A percentile compares a stretch with the other conserved stretches of the same genome.
Evolutionary conservation across 2,797 vertebrate species (phyloP).

Genomic region (Pipistrellus pipistrellus): DNA sequence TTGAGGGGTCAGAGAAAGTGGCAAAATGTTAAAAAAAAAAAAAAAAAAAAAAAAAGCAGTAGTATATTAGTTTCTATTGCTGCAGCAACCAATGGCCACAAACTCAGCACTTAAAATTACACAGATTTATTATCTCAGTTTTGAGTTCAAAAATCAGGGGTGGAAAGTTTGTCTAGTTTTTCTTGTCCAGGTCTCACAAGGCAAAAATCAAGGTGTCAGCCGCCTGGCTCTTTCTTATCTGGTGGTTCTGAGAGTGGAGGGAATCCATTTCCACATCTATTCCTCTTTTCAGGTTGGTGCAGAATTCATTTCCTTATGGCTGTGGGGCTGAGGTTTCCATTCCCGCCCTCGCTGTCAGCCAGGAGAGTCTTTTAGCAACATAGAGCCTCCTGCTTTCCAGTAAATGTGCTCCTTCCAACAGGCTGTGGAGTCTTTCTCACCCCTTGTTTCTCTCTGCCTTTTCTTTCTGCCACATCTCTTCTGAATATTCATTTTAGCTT

Average conservation of each 20-base stretch:
- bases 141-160: not conserved
- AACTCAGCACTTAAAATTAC: constrained; percentile 9
- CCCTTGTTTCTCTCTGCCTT: not conserved
- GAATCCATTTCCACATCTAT: not conserved
- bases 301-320: not conserved
- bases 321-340: not conserved
- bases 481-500: not conserved
- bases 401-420: rapidly evolving
- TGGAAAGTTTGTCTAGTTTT: not conserved
- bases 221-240: not conserved
- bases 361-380: not conserved
- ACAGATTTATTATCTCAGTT: not conserved
- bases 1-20: not conserved
- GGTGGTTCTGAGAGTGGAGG: not conserved
- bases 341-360: not conserved
- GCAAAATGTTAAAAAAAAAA: not conserved
- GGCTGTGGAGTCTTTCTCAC: not conserved
- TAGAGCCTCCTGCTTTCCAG: not conserved
- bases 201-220: not conserved
- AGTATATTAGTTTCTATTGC: not conserved
- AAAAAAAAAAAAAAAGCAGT: not conserved
- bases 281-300: not conserved
- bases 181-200: not conserved
- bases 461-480: not conserved
- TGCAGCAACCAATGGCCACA: not conserved